Conservation (phyloP, 1,140 invertebrate genomes). For the Polypedilum vanderplanki region DNA sequence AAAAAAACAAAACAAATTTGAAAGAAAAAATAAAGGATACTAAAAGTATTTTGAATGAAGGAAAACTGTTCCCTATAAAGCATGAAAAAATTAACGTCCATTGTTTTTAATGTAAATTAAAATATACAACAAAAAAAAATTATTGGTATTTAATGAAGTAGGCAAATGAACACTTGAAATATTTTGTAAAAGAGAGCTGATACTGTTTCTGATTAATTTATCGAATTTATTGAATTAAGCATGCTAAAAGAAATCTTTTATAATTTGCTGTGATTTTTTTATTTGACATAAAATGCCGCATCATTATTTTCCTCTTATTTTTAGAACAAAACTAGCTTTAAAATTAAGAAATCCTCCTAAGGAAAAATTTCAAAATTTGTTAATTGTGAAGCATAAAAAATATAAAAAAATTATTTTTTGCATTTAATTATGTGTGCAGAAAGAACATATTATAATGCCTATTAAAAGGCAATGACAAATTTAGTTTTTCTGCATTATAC, state of each 20-base stretch:
- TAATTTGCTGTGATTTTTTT: neutral
- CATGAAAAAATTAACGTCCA: neutral
- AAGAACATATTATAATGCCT: too few relatives aligned
- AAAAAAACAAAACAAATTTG: neutral
- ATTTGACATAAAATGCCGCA: neutral
- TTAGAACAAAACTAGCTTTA: too few relatives aligned
- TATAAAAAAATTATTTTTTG: too few relatives aligned
- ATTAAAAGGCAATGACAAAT: too few relatives aligned
- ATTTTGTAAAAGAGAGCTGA: neutral
- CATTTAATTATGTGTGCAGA: too few relatives aligned
- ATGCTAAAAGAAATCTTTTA: neutral
- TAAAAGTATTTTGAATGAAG: neutral
- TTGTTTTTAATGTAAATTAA: conserved; percentile 20
- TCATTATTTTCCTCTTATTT: neutral
- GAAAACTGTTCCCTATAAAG: neutral
- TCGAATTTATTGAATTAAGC: conserved; percentile 13
- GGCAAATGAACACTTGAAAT: neutral
- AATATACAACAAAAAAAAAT: neutral
- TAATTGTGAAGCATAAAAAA: too few relatives aligned
- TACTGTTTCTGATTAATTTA: neutral
- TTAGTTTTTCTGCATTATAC: too few relatives aligned
- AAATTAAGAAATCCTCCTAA: too few relatives aligned
- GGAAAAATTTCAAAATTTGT: too few relatives aligned
- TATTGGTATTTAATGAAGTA: neutral
- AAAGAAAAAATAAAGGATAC: neutral